Evolutionary conservation across 2,113 vertebrate genomes (phyloP).

Genomic region (Butastur rufipennis): DNA sequence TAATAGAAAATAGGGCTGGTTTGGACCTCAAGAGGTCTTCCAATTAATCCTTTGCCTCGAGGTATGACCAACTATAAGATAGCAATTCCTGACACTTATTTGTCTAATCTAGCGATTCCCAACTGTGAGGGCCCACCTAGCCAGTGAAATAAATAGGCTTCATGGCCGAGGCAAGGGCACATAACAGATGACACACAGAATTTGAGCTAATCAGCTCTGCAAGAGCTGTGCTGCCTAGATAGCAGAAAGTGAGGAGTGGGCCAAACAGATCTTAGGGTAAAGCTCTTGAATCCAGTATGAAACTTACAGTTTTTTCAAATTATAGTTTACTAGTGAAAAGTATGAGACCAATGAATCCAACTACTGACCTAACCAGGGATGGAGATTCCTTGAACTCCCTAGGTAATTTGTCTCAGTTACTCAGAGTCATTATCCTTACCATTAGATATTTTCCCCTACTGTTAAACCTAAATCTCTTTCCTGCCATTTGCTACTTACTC

Average conservation of each 20-base stretch:
- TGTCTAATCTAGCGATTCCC: background rate
- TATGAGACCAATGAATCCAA: background rate
- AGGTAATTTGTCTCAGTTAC: background rate
- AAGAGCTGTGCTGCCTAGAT: background rate
- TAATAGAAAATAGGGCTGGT: background rate
- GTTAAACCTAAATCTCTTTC: background rate
- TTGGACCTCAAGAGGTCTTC: background rate
- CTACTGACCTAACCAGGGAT: background rate
- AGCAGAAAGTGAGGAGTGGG: background rate
- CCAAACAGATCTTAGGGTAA: background rate
- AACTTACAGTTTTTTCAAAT: background rate
- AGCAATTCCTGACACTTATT: background rate
- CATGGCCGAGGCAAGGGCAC: background rate
- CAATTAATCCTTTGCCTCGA: background rate
- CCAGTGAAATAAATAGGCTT: background rate
- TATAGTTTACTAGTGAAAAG: background rate
- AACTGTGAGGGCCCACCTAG: background rate
- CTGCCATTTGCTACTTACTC: background rate
- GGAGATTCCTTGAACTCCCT: background rate
- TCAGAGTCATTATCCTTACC: background rate
- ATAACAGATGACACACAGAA: fast-evolving
- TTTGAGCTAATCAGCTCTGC: background rate
- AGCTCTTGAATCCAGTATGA: background rate
- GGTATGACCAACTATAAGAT: background rate
- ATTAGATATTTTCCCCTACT: background rate